A percentile compares a stretch with the other conserved stretches of the same genome.
phyloP scores from a whole-genome alignment of 1,140 invertebrate species.

The Aphaenogaster rudis region DNA sequence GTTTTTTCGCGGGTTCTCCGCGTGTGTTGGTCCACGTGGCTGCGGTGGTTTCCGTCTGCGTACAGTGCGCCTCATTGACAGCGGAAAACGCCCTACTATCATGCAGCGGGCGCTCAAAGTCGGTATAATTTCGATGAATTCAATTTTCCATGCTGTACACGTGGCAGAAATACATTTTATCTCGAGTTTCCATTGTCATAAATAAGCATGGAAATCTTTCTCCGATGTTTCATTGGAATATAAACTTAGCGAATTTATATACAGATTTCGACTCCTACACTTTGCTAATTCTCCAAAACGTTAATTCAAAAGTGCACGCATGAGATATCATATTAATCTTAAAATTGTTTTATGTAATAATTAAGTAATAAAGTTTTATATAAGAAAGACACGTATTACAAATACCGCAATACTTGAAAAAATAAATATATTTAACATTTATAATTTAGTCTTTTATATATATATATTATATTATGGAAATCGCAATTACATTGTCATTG shows the following conservation, averaged over 20 bases:
- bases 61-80: conserved; percentile 71
- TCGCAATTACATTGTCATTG: neutral
- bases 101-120: neutral
- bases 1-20: conserved; percentile 64
- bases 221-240: neutral
- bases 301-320: neutral
- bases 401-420: neutral
- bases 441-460: too few relatives aligned
- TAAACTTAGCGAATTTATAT: neutral
- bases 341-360: neutral
- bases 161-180: neutral
- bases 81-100: conserved; percentile 71
- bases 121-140: conserved; percentile 42
- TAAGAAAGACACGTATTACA: neutral
- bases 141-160: neutral
- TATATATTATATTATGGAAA: neutral
- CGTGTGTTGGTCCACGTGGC: conserved; percentile 71
- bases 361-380: neutral
- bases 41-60: conserved; percentile 39
- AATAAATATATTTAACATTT: neutral
- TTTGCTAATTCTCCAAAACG: neutral
- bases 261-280: neutral
- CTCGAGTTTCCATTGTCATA: neutral
- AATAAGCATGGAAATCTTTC: neutral
- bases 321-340: neutral